phyloP scores from a whole-genome alignment of 2,888 invertebrate genomes.

The Embidobia sp. region DNA sequence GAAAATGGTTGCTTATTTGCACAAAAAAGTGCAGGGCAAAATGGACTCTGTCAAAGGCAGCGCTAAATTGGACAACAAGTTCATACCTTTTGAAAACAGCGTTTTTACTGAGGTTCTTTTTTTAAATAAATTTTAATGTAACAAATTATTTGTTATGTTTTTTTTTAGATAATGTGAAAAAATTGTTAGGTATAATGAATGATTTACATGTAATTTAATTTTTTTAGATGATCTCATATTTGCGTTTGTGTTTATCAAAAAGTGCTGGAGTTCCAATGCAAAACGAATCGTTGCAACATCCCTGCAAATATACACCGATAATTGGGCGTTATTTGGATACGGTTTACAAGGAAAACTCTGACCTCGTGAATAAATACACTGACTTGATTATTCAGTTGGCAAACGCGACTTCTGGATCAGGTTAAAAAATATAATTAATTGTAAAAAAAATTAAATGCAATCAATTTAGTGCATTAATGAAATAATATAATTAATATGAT shows the following conservation, averaged over 20 bases:
- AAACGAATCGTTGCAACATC: conserved; percentile 83
- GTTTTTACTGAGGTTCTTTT: conserved; percentile 87
- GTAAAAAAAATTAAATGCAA: no score
- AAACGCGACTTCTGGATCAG: conserved; percentile 85
- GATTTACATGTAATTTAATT: no score
- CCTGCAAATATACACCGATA: conserved; percentile 85
- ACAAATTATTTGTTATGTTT: neutral
- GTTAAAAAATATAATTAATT: conserved; percentile 16
- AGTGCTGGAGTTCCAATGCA: conserved; percentile 84
- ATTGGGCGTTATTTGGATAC: conserved; percentile 86
- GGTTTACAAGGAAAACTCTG: conserved; percentile 83
- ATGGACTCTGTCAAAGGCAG: conserved; percentile 80
- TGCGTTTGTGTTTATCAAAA: conserved; percentile 84
- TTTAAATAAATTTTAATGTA: neutral
- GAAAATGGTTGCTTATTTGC: conserved; percentile 87
- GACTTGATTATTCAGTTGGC: conserved; percentile 86
- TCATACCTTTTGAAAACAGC: conserved; percentile 87
- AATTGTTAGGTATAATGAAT: no score
- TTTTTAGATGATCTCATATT: conserved; percentile 88
- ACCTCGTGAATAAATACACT: conserved; percentile 86
- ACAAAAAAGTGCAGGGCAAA: conserved; percentile 79
- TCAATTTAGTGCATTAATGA: no score
- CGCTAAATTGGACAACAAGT: conserved; percentile 85
- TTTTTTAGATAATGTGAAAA: no score
- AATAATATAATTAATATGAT: no score